Evolutionary conservation across 2,113 vertebrate species (phyloP).

Genomic region (Octodon degus): DNA sequence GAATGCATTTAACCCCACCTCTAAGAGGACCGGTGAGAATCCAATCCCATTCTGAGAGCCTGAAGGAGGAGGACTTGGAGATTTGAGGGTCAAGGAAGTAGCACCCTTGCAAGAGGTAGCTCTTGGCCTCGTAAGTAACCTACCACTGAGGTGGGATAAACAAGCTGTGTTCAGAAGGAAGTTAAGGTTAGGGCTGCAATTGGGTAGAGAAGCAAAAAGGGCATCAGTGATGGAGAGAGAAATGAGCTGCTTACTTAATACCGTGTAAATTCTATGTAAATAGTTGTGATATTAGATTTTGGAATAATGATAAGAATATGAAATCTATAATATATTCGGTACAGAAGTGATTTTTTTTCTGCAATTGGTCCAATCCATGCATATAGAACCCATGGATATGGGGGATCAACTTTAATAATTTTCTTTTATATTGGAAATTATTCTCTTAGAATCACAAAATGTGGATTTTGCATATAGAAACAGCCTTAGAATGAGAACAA

Average conservation of each 20-base stretch:
- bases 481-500: background rate
- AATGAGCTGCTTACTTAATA: background rate
- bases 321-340: background rate
- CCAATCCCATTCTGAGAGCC: background rate
- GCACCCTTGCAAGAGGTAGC: background rate
- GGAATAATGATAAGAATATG: background rate
- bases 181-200: background rate
- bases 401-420: background rate
- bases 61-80: background rate
- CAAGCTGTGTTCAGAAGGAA: background rate
- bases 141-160: background rate
- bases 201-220: background rate
- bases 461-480: background rate
- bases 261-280: background rate
- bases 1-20: background rate
- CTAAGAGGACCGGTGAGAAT: background rate
- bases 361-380: background rate
- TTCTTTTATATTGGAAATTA: conserved; percentile 46
- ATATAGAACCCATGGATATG: background rate
- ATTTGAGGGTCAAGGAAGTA: background rate
- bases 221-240: background rate
- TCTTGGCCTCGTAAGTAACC: background rate
- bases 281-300: background rate
- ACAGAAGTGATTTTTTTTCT: background rate
- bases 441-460: background rate